Percentiles rank a stretch among this genome's conserved stretches.
Evolutionary conservation across 2,888 invertebrate genomes (phyloP).

Genomic region (Cephus nigrinus): DNA sequence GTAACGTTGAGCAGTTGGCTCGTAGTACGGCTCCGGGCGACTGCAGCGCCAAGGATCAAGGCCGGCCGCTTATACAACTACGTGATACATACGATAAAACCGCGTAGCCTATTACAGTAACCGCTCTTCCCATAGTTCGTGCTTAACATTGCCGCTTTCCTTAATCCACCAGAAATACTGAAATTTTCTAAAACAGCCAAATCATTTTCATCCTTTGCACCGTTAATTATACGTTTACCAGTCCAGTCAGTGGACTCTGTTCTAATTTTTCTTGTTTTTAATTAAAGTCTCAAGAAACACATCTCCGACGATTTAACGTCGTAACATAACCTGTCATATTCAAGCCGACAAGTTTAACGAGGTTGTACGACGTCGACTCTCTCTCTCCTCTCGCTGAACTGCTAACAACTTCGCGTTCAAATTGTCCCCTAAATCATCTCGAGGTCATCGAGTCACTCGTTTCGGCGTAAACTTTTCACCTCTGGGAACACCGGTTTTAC

Average conservation of each 20-base stretch:
- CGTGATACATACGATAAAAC: constrained; percentile 19
- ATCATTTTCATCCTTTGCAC: not conserved
- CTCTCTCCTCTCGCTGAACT: not conserved
- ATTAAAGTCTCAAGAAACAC: not conserved
- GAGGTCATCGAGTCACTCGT: not conserved
- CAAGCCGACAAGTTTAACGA: not conserved
- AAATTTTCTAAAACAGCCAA: not conserved
- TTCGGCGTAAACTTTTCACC: not conserved
- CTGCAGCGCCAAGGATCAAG: constrained; percentile 64
- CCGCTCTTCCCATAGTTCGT: not conserved
- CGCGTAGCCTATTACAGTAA: not conserved
- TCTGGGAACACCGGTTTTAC: not conserved
- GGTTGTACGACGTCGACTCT: not conserved
- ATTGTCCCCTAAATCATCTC: not conserved
- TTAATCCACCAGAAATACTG: not conserved
- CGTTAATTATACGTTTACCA: not conserved
- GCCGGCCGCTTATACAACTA: constrained; percentile 55
- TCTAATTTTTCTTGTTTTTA: too few species aligned
- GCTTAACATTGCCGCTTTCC: not conserved
- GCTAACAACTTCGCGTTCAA: not conserved
- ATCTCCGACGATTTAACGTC: not conserved
- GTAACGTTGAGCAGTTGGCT: constrained; percentile 37
- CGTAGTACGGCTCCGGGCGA: constrained; percentile 46
- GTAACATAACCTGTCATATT: not conserved
- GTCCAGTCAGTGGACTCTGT: not conserved